phyloP scores from a whole-genome alignment of 2,113 vertebrate species.

The Natator depressus region DNA sequence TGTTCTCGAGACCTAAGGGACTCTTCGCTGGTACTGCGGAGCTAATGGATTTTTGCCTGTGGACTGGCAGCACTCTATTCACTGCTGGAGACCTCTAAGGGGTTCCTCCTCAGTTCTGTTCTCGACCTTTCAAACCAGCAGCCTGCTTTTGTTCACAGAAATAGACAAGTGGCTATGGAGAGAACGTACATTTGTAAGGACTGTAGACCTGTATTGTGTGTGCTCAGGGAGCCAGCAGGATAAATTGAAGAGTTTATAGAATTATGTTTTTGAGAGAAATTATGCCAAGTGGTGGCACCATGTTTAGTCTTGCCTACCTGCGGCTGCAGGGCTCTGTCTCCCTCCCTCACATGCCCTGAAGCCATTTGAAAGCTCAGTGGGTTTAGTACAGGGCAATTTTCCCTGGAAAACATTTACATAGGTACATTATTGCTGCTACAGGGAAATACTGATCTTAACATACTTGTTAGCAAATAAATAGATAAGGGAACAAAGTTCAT shows the following conservation, averaged over 20 bases:
- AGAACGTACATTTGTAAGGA: neutral
- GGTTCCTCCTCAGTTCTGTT: neutral
- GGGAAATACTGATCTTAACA: neutral
- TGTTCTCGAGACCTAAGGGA: neutral
- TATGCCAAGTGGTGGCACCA: neutral
- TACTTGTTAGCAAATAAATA: neutral
- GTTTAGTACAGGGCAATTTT: neutral
- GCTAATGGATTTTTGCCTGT: neutral
- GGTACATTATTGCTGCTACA: rapidly evolving
- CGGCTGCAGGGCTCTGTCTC: neutral
- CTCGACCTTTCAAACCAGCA: neutral
- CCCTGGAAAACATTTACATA: neutral
- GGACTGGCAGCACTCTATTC: neutral
- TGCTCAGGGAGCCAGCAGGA: neutral
- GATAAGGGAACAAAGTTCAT: neutral
- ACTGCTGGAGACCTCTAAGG: neutral
- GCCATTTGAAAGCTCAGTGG: neutral
- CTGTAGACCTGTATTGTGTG: neutral
- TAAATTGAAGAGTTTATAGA: neutral
- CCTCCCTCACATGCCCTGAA: neutral
- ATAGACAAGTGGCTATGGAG: neutral
- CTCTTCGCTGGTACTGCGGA: neutral
- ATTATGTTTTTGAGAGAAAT: neutral
- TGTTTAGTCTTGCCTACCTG: neutral
- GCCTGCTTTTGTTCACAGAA: conserved; percentile 18